These are phyloP conservation scores for Atherinomorus stipes DNA, from an alignment of 2,113 vertebrate genomes.

Conservation along the genomic window DNA sequence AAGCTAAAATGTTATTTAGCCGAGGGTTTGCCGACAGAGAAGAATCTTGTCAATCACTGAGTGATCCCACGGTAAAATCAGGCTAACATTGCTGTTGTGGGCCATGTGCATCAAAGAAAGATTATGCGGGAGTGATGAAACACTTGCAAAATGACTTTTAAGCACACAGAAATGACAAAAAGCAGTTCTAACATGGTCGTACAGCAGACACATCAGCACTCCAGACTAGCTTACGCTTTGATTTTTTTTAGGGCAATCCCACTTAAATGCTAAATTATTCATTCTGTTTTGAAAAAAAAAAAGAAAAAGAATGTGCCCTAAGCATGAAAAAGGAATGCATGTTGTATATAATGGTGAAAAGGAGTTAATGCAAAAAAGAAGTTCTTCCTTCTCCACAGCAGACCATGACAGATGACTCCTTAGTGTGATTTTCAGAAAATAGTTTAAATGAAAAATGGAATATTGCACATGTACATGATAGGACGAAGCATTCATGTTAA, in stretches of 20 bases:
- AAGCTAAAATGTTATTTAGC: constrained; percentile 6
- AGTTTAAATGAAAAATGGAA: background rate
- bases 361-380: background rate
- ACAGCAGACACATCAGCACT: constrained; percentile 23
- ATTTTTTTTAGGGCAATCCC: constrained; percentile 43
- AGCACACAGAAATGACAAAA: constrained; percentile 32
- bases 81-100: constrained; percentile 19
- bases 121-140: constrained; percentile 66
- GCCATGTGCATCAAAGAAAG: constrained; percentile 58
- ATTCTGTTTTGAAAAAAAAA: constrained; percentile 38
- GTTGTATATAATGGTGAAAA: constrained; percentile 11
- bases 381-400: background rate
- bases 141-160: constrained; percentile 58
- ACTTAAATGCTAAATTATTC: constrained; percentile 67
- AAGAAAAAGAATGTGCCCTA: background rate
- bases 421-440: no score
- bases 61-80: constrained; percentile 35
- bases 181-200: constrained; percentile 28
- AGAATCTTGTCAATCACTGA: constrained; percentile 31
- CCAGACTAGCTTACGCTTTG: constrained; percentile 53
- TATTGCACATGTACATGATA: background rate
- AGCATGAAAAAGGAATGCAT: constrained; percentile 14
- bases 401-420: no score
- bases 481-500: background rate
- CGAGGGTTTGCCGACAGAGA: constrained; percentile 28